These are phyloP conservation scores for Cygnus olor DNA, from an alignment of 2,797 vertebrate genomes.

Conservation along the genomic window DNA sequence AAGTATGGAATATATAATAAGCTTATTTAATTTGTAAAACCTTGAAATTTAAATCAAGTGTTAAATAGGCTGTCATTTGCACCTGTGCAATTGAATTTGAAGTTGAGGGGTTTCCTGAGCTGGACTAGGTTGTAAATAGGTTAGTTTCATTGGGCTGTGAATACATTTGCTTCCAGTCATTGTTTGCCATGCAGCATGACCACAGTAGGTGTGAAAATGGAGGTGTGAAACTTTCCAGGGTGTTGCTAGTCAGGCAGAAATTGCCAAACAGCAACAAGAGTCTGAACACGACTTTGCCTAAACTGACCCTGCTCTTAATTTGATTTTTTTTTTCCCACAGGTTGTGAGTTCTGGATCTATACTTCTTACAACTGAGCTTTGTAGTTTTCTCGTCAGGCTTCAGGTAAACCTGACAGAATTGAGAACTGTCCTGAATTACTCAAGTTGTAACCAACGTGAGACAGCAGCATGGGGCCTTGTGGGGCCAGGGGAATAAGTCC, in stretches of 20 bases:
- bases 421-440: slow-evolving; percentile 82
- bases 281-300: slow-evolving; percentile 83
- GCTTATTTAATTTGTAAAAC: slow-evolving; percentile 40
- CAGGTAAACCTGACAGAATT: slow-evolving; percentile 84
- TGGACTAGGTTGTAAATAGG: neutral
- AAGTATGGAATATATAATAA: neutral
- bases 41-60: slow-evolving; percentile 35
- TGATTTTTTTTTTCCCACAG: neutral
- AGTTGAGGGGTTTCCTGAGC: slow-evolving; percentile 1
- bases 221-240: slow-evolving; percentile 64
- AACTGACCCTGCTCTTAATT: slow-evolving; percentile 78
- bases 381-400: slow-evolving; percentile 11
- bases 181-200: slow-evolving; percentile 1
- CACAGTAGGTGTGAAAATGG: neutral
- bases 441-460: slow-evolving; percentile 76
- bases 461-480: slow-evolving; percentile 79
- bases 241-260: slow-evolving; percentile 80
- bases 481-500: slow-evolving; percentile 76
- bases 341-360: neutral
- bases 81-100: slow-evolving; percentile 16
- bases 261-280: slow-evolving; percentile 82
- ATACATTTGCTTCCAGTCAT: neutral
- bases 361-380: neutral
- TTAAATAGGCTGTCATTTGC: slow-evolving; percentile 19
- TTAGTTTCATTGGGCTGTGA: slow-evolving; percentile 1